Evolutionary conservation across 2,113 vertebrate species (phyloP).

Genomic region (Siphamia tubifer): DNA sequence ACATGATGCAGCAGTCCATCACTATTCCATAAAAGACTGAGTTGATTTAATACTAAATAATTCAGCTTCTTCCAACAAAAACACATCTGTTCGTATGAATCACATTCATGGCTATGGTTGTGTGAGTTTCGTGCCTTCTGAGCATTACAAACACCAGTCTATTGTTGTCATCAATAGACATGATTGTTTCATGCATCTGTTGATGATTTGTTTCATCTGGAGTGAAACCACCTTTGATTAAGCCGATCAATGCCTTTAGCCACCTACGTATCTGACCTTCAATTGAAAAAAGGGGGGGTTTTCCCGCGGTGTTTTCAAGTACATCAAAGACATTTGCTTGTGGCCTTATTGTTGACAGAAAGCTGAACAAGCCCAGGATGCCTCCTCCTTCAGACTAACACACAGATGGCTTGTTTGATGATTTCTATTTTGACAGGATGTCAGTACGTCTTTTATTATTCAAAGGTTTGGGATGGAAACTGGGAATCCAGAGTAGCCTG

Average conservation of each 20-base stretch:
- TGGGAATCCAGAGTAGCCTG: constrained; percentile 22
- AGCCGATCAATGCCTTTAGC: neutral
- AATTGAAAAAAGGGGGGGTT: constrained; percentile 16
- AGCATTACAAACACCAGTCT: neutral
- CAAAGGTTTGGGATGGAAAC: constrained; percentile 18
- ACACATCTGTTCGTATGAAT: neutral
- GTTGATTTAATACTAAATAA: neutral
- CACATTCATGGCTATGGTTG: neutral
- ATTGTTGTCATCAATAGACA: neutral
- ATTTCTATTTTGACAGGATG: constrained; percentile 52
- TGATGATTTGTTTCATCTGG: constrained; percentile 12
- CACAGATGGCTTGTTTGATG: constrained; percentile 49
- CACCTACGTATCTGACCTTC: constrained; percentile 18
- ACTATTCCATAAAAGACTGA: neutral
- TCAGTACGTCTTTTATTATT: constrained; percentile 54
- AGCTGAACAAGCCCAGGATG: neutral
- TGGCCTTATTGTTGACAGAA: constrained; percentile 30
- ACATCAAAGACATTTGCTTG: constrained; percentile 37
- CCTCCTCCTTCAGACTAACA: constrained; percentile 16
- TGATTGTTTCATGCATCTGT: constrained; percentile 3
- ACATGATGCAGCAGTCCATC: constrained; percentile 6
- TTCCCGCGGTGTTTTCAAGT: constrained; percentile 25
- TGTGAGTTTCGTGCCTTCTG: neutral
- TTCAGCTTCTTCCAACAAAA: neutral
- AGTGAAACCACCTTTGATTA: constrained; percentile 20